Base-by-base conservation (phyloP, 2,888 invertebrate species). In the Macrosiphum euphorbiae region DNA sequence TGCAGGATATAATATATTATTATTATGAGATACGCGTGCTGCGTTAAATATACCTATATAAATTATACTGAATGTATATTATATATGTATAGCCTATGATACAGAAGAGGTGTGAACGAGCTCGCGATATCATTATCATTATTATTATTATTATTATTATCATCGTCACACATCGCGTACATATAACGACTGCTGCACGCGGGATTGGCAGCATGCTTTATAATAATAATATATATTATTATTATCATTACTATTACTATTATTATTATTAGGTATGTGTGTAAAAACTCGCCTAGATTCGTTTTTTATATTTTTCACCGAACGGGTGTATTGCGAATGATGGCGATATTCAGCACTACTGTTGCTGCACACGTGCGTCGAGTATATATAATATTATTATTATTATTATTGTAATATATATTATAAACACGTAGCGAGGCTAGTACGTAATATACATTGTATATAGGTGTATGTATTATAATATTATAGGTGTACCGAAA, bases 401-500 rank as follows among this genome's bases (percentile, higher is more conserved):
- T 67, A 67, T 67, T 67, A 78, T 67, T 67, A 67, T 78, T 78
- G 35, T 35, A 35, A 35, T 35, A 78, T 35, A 78, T 58, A 58
- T 8, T 58, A 58, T 78, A 78, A 78, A 78, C 78, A 78, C 78
- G 78, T 20, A 8, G 7, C 35, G 35, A 41, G 35, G 35, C 78
- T 78, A 78, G 78, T 78, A 78, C 67, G 67, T 35, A n/a, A n/a
- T n/a, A 20, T 78, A n/a, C n/a, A 26, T 58, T 58, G 26, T 58
- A 58, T 26, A 61, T 89, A n/a, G 16, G 44, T n/a, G 16, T 28
- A 87, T 28, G 52, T n/a, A 86, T 67, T 67, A 67, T 28, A 86
- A 85, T 44, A 24, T 55, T 55, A 86, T 86, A 86, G 28, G 44
- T 78, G 78, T 47, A 86, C 55, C 52, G 52, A 90, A 90, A 90